phyloP scores from a whole-genome alignment of 2,888 invertebrate genomes.

The Clusia tigrina region DNA sequence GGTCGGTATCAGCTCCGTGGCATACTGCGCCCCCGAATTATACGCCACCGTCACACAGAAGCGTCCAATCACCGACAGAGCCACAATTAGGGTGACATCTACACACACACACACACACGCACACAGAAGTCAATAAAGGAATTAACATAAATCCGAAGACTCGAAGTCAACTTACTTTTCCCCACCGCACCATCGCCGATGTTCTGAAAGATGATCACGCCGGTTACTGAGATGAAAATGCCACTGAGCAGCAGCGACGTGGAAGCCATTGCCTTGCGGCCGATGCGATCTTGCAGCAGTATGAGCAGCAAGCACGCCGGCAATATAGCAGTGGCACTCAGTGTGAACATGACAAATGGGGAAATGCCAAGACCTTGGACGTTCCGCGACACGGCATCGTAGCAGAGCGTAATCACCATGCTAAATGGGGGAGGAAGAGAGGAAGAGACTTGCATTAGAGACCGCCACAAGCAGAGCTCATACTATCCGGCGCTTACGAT shows the following conservation, averaged over 20 bases:
- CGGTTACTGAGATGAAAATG: conserved; percentile 66
- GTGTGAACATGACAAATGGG: conserved; percentile 68
- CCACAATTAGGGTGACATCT: conserved; percentile 58
- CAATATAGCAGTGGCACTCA: conserved; percentile 68
- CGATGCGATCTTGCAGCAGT: conserved; percentile 62
- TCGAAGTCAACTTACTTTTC: conserved; percentile 39
- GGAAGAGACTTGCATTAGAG: background rate
- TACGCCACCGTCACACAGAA: conserved; percentile 71
- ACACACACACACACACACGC: background rate
- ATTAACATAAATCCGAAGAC: background rate
- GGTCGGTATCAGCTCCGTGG: conserved; percentile 72
- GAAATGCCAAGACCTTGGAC: conserved; percentile 68
- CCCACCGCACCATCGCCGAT: conserved; percentile 27
- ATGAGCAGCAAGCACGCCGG: conserved; percentile 68
- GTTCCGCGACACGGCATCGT: conserved; percentile 70
- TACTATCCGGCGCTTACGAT: conserved; percentile 66
- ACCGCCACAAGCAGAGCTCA: background rate
- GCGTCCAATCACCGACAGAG: conserved; percentile 67
- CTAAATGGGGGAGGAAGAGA: conserved; percentile 48
- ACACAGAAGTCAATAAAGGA: conserved; percentile 38
- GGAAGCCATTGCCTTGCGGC: conserved; percentile 69
- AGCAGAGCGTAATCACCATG: conserved; percentile 70
- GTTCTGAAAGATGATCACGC: conserved; percentile 56
- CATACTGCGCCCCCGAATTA: conserved; percentile 72
- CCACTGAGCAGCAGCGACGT: conserved; percentile 67